Evolutionary conservation across 2,797 vertebrate genomes (phyloP).

Genomic region (Mus spretus): DNA sequence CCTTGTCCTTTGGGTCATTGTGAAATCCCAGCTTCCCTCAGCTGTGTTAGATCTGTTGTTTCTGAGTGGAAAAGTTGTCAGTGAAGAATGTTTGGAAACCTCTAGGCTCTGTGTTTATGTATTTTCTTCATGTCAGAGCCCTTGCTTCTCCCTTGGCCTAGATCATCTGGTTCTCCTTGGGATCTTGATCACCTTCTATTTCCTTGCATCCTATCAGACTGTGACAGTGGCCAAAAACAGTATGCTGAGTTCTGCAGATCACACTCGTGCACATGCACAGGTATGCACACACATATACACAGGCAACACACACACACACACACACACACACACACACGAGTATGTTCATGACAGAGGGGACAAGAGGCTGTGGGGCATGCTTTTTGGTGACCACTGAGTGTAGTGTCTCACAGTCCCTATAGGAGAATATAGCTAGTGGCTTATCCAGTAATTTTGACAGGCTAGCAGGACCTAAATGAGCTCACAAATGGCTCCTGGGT

Average conservation of each 20-base stretch:
- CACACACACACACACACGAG: not conserved
- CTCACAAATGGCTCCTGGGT: not conserved
- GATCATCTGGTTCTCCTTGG: too few relatives aligned
- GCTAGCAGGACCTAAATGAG: not conserved
- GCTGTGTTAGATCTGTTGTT: not conserved
- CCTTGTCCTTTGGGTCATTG: not conserved
- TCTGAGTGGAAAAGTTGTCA: not conserved
- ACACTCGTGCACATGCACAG: rapidly evolving
- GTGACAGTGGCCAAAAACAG: not conserved
- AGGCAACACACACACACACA: too few relatives aligned
- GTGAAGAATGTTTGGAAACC: not conserved
- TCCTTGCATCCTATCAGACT: not conserved
- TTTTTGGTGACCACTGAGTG: not conserved
- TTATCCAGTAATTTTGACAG: not conserved
- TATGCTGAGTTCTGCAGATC: not conserved
- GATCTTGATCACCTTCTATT: not conserved
- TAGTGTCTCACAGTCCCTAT: not conserved
- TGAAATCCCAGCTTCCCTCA: not conserved
- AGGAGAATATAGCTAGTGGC: not conserved
- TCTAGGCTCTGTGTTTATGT: not conserved
- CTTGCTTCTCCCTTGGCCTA: not conserved
- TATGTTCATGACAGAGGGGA: too few relatives aligned
- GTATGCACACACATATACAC: not conserved
- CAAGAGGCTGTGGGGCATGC: not conserved
- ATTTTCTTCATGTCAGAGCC: not conserved